Conservation (phyloP, 2,113 vertebrate species). For the Epinephelus fuscoguttatus region DNA sequence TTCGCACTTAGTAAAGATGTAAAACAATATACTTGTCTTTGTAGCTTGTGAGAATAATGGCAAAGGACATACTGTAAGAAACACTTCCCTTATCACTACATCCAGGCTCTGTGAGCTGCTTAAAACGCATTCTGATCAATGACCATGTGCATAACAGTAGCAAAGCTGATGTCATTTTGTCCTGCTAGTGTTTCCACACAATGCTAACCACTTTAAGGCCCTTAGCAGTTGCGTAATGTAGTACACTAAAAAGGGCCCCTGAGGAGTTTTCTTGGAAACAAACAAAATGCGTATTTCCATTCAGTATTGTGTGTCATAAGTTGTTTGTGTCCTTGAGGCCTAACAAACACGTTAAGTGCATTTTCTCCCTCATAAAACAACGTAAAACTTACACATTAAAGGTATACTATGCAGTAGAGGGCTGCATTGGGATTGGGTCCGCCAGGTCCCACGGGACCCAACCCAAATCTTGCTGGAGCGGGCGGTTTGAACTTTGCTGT, state of each 20-base stretch:
- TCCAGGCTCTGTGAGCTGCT: conserved; percentile 17
- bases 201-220: background rate
- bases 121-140: conserved; percentile 31
- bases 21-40: conserved; percentile 58
- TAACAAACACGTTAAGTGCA: background rate
- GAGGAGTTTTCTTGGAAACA: background rate
- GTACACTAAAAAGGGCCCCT: background rate
- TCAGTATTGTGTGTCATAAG: background rate
- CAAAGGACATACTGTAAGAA: conserved; percentile 3
- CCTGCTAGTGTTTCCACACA: background rate
- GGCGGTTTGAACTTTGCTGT: too few relatives aligned
- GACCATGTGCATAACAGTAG: background rate
- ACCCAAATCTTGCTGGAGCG: too few relatives aligned
- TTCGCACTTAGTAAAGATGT: conserved; percentile 49
- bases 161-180: conserved; percentile 15
- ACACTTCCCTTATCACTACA: conserved; percentile 23
- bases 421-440: too few relatives aligned
- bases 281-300: background rate
- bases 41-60: conserved; percentile 42
- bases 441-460: too few relatives aligned
- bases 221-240: background rate
- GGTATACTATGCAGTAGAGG: too few relatives aligned
- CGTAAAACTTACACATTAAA: too few relatives aligned
- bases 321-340: background rate
- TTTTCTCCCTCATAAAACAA: background rate